phyloP scores from a whole-genome alignment of 2,113 vertebrate genomes.

The Myiopsitta monachus region DNA sequence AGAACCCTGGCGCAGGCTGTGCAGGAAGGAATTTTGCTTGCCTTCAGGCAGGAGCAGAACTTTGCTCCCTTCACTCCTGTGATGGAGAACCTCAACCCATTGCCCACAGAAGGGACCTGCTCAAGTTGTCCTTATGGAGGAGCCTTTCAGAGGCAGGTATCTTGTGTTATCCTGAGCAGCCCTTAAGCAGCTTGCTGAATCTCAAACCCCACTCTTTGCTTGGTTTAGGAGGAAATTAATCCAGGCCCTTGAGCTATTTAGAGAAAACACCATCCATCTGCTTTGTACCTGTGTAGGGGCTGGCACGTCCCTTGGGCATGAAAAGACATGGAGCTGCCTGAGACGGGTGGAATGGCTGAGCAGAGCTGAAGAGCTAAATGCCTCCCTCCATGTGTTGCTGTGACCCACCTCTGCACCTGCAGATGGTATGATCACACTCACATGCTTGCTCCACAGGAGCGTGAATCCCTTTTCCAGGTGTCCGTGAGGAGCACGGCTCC shows the following conservation, averaged over 20 bases:
- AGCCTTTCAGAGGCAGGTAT: neutral
- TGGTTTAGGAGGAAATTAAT: neutral
- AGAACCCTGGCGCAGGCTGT: neutral
- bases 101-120: neutral
- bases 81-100: neutral
- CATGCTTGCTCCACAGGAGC: fast-evolving
- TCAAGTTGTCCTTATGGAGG: neutral
- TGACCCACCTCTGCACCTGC: neutral
- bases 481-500: neutral
- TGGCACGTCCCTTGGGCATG: fast-evolving
- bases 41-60: neutral
- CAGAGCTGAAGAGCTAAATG: neutral
- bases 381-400: fast-evolving
- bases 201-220: neutral
- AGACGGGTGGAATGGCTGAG: fast-evolving
- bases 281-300: neutral
- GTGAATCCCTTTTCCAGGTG: neutral
- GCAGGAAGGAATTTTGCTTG: neutral
- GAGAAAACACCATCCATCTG: too few species aligned
- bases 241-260: fast-evolving
- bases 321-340: fast-evolving
- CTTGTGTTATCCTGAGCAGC: neutral
- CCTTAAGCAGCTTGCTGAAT: neutral
- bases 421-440: fast-evolving
- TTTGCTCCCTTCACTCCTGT: neutral